Conservation (phyloP, 2,888 invertebrate genomes). For the Tolmerus cingulatus region DNA sequence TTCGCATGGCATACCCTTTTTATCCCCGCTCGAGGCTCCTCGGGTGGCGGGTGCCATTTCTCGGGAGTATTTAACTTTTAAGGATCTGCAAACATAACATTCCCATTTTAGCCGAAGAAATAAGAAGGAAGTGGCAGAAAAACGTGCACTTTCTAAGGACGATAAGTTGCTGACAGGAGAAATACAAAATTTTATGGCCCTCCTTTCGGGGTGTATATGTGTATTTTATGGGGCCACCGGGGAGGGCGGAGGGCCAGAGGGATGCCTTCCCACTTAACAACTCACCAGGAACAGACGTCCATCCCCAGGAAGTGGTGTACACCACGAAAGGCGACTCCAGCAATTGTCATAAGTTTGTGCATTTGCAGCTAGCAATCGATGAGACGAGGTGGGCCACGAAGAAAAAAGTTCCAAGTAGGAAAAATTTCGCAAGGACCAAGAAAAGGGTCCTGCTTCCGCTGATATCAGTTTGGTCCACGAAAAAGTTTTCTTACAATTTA, state of each 20-base stretch:
- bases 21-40: neutral
- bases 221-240: neutral
- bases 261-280: neutral
- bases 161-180: neutral
- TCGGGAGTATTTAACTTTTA: neutral
- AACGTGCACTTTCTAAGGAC: neutral
- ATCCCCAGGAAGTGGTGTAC: neutral
- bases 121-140: neutral
- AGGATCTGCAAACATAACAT: neutral
- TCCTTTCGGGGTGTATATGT: neutral
- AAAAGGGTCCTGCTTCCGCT: neutral
- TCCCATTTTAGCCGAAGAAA: neutral
- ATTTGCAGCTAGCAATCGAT: neutral
- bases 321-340: neutral
- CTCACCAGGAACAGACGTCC: neutral
- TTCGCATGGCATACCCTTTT: neutral
- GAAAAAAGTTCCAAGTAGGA: neutral
- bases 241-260: neutral
- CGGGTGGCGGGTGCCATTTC: neutral
- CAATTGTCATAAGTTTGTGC: neutral
- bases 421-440: neutral
- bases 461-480: neutral
- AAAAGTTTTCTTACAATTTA: neutral
- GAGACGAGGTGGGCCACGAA: neutral
- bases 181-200: neutral